Base-by-base conservation (phyloP, 2,888 invertebrate genomes). In the Branchinecta sandiegonensis region DNA sequence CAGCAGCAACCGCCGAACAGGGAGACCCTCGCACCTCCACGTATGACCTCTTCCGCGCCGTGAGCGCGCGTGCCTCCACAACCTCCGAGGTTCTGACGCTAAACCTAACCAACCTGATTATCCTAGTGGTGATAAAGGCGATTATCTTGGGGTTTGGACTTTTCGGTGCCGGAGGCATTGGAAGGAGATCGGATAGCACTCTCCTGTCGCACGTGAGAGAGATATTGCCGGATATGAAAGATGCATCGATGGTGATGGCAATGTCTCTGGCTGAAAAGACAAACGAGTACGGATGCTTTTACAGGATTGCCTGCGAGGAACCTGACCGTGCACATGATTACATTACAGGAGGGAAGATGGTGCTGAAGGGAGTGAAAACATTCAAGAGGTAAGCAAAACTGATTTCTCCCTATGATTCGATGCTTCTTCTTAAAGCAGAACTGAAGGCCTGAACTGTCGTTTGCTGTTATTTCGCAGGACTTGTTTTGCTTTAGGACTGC, bases 121-220 rank as follows among this genome's bases (percentile, higher is more conserved):
- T 91, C 70, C 81, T 91, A 69, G 81, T 91, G 67, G 83, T 92
- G 47, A 79, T 92, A 70, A 91, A 91, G 78, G 88, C 88, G 0
- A 79, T 91, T 9, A 87, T 91, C 71, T 84, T 90, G 73, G 88
- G 89, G 0, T 89, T 89, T 12, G 89, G 89, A 0, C 84, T 89
- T 74, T 76, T 76, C 72, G 75, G 74, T 66, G 75, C 75, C 66
- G 75, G 75, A 14, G 74, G 74, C 66, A 73, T 74, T 47, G 63
- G 69, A 46, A 47, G 69, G 13, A 46, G 67, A 12, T 48, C 65
- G 5, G 46, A 65, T 14, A 46, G 12, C 2, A 37, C 50, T 8
- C 17, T 23, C 13, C 12, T 37, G 4, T 17, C 46, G n/a, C 46
- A 12, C 48, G 56, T 65, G n/a, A 47, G 65, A 23, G 67, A 67